Evolutionary conservation across 2,888 invertebrate genomes (phyloP).

Genomic region (Schizaphis graminum): DNA sequence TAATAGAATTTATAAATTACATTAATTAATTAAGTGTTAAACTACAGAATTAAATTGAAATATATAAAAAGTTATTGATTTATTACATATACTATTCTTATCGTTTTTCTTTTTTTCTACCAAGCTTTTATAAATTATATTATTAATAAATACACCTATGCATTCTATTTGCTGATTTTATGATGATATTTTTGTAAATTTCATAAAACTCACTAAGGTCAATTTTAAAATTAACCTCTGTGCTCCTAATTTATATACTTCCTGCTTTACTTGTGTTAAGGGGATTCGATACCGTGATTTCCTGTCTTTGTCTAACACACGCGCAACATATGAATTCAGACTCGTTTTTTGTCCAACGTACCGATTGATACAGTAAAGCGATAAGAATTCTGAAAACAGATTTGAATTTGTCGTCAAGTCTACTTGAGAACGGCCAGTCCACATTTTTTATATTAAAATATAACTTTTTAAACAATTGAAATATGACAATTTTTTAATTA

Average conservation of each 20-base stretch:
- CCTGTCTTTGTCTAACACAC: too few species aligned
- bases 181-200: background rate
- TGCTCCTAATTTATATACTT: background rate
- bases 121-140: background rate
- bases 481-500: too few species aligned
- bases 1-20: background rate
- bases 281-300: too few species aligned
- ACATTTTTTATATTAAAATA: too few species aligned
- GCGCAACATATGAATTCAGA: too few species aligned
- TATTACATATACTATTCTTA: background rate
- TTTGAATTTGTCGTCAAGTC: too few species aligned
- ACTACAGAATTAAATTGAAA: background rate
- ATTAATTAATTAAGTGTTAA: background rate
- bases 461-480: too few species aligned
- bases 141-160: background rate
- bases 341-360: too few species aligned
- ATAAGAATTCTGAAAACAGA: too few species aligned
- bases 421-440: too few species aligned
- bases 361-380: too few species aligned
- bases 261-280: background rate
- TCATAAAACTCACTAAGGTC: background rate
- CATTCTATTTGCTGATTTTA: background rate
- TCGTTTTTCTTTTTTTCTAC: background rate
- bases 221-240: background rate
- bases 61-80: background rate